A percentile compares a stretch with the other conserved stretches of the same genome.
These are phyloP conservation scores for Charina bottae DNA, from an alignment of 2,113 vertebrate species.

Conservation along the genomic window DNA sequence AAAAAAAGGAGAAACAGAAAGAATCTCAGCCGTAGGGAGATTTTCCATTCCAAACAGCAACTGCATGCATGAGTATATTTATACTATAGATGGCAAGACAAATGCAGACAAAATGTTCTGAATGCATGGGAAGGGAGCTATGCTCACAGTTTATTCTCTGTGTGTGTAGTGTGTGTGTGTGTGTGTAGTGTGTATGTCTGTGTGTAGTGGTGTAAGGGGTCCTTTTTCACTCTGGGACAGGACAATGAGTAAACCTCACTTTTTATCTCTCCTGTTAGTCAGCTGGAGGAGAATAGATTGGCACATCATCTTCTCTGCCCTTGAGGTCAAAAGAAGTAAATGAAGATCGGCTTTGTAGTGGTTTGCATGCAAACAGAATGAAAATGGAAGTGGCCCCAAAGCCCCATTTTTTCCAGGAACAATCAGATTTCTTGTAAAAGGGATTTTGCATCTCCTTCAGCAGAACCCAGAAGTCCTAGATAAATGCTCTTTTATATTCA, in stretches of 20 bases:
- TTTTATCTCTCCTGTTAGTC: not conserved
- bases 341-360: not conserved
- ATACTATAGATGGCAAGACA: no score
- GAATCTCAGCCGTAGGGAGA: no score
- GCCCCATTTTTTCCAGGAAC: not conserved
- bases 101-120: no score
- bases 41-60: no score
- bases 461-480: not conserved
- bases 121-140: no score
- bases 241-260: not conserved
- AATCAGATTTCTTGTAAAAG: not conserved
- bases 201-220: no score
- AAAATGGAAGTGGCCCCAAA: not conserved
- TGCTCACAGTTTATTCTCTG: no score
- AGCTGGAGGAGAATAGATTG: not conserved
- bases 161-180: no score
- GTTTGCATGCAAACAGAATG: not conserved
- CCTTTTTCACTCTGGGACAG: not conserved
- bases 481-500: not conserved
- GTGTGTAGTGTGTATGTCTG: no score
- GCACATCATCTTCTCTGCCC: not conserved
- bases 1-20: no score
- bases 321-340: not conserved
- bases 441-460: not conserved
- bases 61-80: no score